These are phyloP conservation scores for Carabus problematicus DNA, from an alignment of 2,888 invertebrate genomes.

Conservation along the genomic window DNA sequence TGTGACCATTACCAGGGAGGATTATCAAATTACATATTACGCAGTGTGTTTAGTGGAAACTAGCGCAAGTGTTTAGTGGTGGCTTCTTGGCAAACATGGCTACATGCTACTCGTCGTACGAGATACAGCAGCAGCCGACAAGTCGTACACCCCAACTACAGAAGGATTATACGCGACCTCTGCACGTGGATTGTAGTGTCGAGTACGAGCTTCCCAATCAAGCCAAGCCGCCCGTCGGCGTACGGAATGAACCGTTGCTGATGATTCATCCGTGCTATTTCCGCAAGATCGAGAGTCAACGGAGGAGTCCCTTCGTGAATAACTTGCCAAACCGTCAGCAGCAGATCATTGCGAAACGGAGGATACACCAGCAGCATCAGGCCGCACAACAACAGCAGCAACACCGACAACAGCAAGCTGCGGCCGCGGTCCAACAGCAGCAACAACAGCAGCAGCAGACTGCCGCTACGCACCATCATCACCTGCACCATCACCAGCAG, in stretches of 20 bases:
- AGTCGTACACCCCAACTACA: constrained; percentile 59
- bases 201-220: constrained; percentile 91
- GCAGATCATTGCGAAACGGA: constrained; percentile 44
- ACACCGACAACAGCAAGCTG: constrained; percentile 54
- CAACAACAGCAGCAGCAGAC: constrained; percentile 44
- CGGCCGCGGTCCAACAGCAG: constrained; percentile 51
- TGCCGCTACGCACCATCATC: too few species aligned
- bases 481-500: constrained; percentile 66
- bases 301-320: constrained; percentile 83
- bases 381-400: constrained; percentile 54
- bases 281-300: constrained; percentile 83
- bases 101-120: constrained; percentile 56
- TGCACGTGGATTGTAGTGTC: constrained; percentile 90
- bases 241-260: constrained; percentile 81
- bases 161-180: constrained; percentile 85
- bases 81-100: constrained; percentile 49
- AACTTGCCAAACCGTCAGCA: constrained; percentile 68
- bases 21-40: not conserved
- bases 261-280: constrained; percentile 93
- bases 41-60: not conserved
- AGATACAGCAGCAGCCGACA: constrained; percentile 57
- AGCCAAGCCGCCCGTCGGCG: constrained; percentile 85
- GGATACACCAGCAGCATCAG: constrained; percentile 49
- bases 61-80: constrained; percentile 19
- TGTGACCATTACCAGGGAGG: not conserved